These are phyloP conservation scores for Oncorhynchus clarkii DNA, from an alignment of 2,113 vertebrate genomes.

Conservation along the genomic window DNA sequence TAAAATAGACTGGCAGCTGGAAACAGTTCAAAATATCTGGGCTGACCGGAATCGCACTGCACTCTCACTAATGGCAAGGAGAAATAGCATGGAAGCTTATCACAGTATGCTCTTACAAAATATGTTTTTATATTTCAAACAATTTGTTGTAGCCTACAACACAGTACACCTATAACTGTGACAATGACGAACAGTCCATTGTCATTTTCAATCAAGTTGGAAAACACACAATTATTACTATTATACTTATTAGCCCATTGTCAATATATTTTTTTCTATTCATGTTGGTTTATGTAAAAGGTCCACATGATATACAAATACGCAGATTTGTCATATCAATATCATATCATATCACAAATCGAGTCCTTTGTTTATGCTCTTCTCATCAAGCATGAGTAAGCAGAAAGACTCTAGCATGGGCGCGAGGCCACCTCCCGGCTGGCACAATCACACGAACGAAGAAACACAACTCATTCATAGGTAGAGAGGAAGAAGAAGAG, in stretches of 20 bases:
- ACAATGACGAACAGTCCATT: background rate
- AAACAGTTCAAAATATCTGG: constrained; percentile 34
- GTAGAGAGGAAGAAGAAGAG: constrained; percentile 3
- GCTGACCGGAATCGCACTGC: constrained; percentile 10
- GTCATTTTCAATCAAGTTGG: background rate
- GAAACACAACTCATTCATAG: background rate
- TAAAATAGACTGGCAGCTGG: constrained; percentile 58
- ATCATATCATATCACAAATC: no score
- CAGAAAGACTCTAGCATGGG: constrained; percentile 50
- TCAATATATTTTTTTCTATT: background rate
- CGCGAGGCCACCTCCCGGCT: background rate
- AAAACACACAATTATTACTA: background rate
- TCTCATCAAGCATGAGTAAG: constrained; percentile 58
- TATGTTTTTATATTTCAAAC: background rate
- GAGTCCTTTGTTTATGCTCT: background rate
- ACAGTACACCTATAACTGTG: background rate
- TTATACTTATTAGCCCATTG: background rate
- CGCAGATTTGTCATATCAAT: no score
- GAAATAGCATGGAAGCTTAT: constrained; percentile 26
- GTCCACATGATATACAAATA: no score
- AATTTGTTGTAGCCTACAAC: background rate
- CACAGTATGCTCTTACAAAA: constrained; percentile 6
- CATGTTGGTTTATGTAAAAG: background rate
- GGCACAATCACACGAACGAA: background rate
- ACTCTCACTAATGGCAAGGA: constrained; percentile 4